Conservation (phyloP, 1,140 invertebrate species). For the Heliconius nattereri region DNA sequence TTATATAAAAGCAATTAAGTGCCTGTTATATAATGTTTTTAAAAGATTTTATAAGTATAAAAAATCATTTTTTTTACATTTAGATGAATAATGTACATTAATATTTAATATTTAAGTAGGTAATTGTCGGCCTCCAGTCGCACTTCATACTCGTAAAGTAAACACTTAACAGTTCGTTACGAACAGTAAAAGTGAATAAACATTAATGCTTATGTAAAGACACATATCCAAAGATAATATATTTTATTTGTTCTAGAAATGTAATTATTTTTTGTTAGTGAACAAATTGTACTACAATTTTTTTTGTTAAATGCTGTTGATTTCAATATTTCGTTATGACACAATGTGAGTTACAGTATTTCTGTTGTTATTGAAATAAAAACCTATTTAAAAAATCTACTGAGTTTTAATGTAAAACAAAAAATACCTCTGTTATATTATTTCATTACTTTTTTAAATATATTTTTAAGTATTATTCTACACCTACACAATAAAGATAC, state of each 20-base stretch:
- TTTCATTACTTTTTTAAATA: too few relatives aligned
- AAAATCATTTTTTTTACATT: neutral
- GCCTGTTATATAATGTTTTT: neutral
- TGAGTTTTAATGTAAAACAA: too few relatives aligned
- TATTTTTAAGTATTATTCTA: too few relatives aligned
- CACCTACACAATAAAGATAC: too few relatives aligned
- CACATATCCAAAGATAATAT: neutral
- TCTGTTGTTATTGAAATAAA: constrained; percentile 11
- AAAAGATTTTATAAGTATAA: constrained; percentile 9
- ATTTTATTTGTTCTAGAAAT: neutral
- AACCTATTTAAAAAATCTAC: neutral
- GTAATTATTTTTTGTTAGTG: neutral
- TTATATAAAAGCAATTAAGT: neutral
- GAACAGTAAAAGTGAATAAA: neutral
- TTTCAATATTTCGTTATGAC: neutral
- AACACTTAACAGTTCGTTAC: too few relatives aligned
- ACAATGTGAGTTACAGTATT: neutral
- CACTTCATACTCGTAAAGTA: neutral
- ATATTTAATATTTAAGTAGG: neutral
- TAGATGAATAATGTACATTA: neutral
- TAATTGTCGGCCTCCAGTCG: neutral
- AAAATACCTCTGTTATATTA: too few relatives aligned
- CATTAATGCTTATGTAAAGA: neutral
- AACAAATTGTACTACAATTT: neutral
- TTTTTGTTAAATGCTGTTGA: neutral